Percentiles rank a stretch among this genome's conserved stretches.
Conservation (phyloP, 2,888 invertebrate species). For the Eristalis intricaria region DNA sequence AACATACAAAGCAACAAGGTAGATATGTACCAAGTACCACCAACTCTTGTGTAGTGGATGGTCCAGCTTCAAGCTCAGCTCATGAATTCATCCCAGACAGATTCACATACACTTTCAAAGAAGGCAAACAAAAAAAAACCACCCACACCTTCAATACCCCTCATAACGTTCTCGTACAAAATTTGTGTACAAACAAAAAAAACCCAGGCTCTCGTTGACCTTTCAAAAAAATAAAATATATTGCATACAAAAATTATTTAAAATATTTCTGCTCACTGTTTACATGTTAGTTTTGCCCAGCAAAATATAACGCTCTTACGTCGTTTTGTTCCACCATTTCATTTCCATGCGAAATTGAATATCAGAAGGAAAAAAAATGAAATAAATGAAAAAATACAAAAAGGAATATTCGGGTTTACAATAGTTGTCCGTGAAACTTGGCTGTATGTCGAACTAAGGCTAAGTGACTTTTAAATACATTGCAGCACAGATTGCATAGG, state of each 20-base stretch:
- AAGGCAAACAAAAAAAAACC: not conserved
- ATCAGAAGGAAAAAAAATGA: slow-evolving; percentile 4
- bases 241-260: not conserved
- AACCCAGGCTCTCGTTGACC: not conserved
- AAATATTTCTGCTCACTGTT: not conserved
- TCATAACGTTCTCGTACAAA: not conserved
- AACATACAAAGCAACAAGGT: too few relatives aligned
- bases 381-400: slow-evolving; percentile 22
- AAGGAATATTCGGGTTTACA: slow-evolving; percentile 68
- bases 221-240: not conserved
- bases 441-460: slow-evolving; percentile 74
- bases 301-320: slow-evolving; percentile 8
- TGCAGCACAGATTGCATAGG: slow-evolving; percentile 74
- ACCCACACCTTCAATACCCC: not conserved
- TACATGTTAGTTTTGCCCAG: slow-evolving; percentile 2
- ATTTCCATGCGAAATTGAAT: slow-evolving; percentile 6
- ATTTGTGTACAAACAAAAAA: not conserved
- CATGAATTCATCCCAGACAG: not conserved
- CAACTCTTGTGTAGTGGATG: too few relatives aligned
- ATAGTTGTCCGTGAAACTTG: slow-evolving; percentile 74
- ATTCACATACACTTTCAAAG: not conserved
- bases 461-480: slow-evolving; percentile 74
- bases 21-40: too few relatives aligned
- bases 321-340: not conserved
- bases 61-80: too few relatives aligned